phyloP scores from a whole-genome alignment of 2,113 vertebrate species.

The Entosphenus tridentatus region DNA sequence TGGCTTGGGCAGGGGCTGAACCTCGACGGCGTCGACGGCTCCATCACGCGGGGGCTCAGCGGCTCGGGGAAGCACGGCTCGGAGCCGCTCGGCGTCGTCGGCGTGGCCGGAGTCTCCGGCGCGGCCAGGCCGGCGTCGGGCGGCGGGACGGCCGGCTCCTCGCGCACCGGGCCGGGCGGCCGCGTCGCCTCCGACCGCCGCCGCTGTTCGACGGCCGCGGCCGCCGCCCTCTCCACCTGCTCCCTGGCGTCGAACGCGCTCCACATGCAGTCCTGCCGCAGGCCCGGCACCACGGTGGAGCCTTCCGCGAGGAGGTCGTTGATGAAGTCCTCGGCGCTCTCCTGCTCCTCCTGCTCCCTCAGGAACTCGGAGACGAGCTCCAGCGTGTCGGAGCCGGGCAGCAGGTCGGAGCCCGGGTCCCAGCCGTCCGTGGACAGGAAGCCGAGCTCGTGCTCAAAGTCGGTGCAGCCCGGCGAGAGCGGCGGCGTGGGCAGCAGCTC shows the following conservation, averaged over 20 bases:
- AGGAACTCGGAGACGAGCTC: background rate
- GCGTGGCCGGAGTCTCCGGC: too few relatives aligned
- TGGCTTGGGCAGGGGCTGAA: too few relatives aligned
- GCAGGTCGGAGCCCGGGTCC: background rate
- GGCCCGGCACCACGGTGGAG: background rate
- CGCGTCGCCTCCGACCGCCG: too few relatives aligned
- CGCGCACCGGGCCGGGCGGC: too few relatives aligned
- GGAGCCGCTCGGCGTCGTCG: too few relatives aligned
- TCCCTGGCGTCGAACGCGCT: background rate
- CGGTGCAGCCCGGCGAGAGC: conserved; percentile 1
- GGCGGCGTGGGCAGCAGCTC: conserved; percentile 3
- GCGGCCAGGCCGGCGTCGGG: too few relatives aligned
- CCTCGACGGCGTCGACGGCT: too few relatives aligned
- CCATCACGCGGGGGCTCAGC: too few relatives aligned
- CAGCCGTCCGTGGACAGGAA: conserved; percentile 3
- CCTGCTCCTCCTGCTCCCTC: conserved; percentile 1
- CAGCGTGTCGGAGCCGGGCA: conserved; percentile 2
- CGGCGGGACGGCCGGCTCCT: too few relatives aligned
- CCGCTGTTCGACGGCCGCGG: too few relatives aligned
- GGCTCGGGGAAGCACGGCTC: too few relatives aligned
- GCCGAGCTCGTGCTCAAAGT: background rate
- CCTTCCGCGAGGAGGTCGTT: too few relatives aligned
- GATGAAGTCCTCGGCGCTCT: background rate
- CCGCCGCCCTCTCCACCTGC: background rate
- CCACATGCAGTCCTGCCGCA: conserved; percentile 6